These are phyloP conservation scores for Chaitophorus viminalis DNA, from an alignment of 2,888 invertebrate genomes.

Conservation along the genomic window DNA sequence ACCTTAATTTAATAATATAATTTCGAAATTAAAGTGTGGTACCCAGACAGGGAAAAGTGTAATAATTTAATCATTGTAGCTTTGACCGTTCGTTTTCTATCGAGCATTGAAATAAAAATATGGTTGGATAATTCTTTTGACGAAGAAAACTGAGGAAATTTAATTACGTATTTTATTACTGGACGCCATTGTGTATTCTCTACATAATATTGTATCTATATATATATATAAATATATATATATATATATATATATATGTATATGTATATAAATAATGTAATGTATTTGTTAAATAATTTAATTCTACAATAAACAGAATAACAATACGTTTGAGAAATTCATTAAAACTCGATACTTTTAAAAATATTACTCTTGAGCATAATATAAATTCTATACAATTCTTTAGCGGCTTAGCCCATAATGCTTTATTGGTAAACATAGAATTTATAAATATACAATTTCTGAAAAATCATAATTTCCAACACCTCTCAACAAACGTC, in stretches of 20 bases:
- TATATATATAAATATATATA: background rate
- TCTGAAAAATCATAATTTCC: too few species aligned
- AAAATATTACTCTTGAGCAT: background rate
- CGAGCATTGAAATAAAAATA: background rate
- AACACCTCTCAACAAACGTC: too few species aligned
- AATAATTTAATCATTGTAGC: conserved; percentile 8
- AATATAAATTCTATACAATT: too few species aligned
- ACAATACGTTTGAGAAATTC: background rate
- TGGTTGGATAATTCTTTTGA: conserved; percentile 28
- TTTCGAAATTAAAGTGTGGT: background rate
- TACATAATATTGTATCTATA: background rate
- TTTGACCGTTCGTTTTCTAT: background rate
- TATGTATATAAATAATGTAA: background rate
- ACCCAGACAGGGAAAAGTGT: background rate
- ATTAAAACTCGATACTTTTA: background rate
- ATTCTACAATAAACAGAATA: background rate
- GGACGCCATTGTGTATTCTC: background rate
- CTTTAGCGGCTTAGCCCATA: too few species aligned
- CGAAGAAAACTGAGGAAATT: conserved; percentile 7
- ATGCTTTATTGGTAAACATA: too few species aligned
- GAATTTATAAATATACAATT: too few species aligned
- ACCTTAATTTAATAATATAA: conserved; percentile 16
- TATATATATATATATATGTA: too few species aligned
- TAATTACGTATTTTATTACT: background rate
- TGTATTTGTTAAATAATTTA: background rate